phyloP scores from a whole-genome alignment of 2,888 invertebrate species.

The Eucriotettix oculatus region DNA sequence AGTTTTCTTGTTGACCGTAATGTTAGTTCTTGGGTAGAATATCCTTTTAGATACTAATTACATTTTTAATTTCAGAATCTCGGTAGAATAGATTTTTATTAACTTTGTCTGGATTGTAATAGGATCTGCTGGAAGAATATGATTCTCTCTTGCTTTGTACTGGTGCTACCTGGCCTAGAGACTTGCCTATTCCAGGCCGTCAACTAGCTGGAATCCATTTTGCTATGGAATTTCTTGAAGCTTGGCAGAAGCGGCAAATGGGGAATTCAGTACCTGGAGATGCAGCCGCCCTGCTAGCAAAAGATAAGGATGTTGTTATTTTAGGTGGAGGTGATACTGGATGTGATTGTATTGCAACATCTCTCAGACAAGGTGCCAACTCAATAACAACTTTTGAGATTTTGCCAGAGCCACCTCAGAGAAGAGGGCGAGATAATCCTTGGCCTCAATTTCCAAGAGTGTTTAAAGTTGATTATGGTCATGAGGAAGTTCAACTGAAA shows the following conservation, averaged over 20 bases:
- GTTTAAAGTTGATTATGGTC: conserved; percentile 95
- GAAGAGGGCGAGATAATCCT: conserved; percentile 76
- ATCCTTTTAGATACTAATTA: no score
- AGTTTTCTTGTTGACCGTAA: no score
- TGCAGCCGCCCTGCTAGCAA: conserved; percentile 52
- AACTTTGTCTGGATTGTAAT: background rate
- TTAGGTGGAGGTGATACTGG: conserved; percentile 74
- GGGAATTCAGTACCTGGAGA: conserved; percentile 34
- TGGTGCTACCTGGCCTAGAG: conserved; percentile 94
- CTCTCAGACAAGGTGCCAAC: conserved; percentile 82
- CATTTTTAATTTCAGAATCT: no score
- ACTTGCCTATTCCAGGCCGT: conserved; percentile 70
- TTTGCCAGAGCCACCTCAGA: conserved; percentile 73
- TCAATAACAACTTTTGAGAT: conserved; percentile 94
- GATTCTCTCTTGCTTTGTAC: conserved; percentile 81
- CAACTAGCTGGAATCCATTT: conserved; percentile 86
- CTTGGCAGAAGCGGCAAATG: conserved; percentile 89
- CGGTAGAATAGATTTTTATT: no score
- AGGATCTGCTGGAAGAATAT: conserved; percentile 36
- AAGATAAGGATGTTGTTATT: conserved; percentile 80
- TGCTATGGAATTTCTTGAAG: conserved; percentile 95
- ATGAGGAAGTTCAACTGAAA: conserved; percentile 87
- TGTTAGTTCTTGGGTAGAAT: no score
- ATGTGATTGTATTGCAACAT: conserved; percentile 97
- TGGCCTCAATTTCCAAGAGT: conserved; percentile 98